Evolutionary conservation across 2,113 vertebrate genomes (phyloP).

Genomic region (Carettochelys insculpta): DNA sequence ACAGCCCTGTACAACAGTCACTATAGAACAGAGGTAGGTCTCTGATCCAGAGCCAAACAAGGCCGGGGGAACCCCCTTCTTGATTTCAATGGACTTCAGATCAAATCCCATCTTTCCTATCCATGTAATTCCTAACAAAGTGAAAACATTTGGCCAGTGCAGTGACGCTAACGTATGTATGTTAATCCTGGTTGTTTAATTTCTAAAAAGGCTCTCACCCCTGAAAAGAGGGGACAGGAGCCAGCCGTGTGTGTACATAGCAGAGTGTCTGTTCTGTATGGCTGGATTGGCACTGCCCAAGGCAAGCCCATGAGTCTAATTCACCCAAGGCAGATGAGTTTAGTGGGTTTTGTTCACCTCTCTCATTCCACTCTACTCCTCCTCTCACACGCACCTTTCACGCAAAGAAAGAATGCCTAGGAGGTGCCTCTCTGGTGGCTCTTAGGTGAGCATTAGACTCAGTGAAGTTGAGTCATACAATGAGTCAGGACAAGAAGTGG

Average conservation of each 20-base stretch:
- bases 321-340: not conserved
- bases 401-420: not conserved
- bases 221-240: not conserved
- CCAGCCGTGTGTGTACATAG: rapidly evolving
- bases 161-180: not conserved
- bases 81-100: not conserved
- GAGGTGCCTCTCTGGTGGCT: not conserved
- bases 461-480: constrained; percentile 44
- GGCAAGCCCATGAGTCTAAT: not conserved
- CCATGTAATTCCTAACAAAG: not conserved
- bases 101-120: not conserved
- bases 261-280: rapidly evolving
- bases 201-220: not conserved
- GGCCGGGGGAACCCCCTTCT: not conserved
- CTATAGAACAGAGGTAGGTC: not conserved
- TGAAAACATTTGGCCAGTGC: not conserved
- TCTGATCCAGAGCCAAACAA: not conserved
- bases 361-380: not conserved
- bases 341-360: not conserved
- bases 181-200: not conserved
- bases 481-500: not conserved
- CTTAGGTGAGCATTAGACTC: constrained; percentile 5
- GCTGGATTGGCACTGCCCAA: rapidly evolving
- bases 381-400: not conserved
- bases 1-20: not conserved